Evolutionary conservation across 2,888 invertebrate genomes (phyloP), one percentile per base, ranked within the genome.

Genomic region (Nomada hirtipes): DNA sequence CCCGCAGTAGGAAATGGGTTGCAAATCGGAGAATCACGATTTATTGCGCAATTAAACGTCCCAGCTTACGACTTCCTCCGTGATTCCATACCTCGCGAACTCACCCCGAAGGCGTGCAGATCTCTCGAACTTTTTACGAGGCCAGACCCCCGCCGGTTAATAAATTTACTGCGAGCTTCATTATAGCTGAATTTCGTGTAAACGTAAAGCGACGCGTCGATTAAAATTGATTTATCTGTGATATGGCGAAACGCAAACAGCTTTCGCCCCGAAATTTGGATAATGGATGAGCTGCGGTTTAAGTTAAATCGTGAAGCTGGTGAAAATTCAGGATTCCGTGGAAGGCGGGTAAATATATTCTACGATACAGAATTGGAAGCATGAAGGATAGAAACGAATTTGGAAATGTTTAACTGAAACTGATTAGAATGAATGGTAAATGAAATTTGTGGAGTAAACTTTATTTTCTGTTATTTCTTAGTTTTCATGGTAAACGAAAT

Each of bases 1-100:
- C 92, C 92, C 93, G 93, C 93, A 93, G 89, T 91, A 92, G 93
- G 92, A 93, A 93, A 93, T 93, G 92, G 92, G 91, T 92, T 92
- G 93, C 91, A 91, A 92, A 93, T 93, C 93, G 93, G 89, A 91
- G 92, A 93, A 92, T 91, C 91, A 90, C 90, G 92, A 93, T 94
- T 93, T 93, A 94, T 93, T 92, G 91, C 90, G 91, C 93, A 93
- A 94, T 93, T 93, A 92, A 91, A 91, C 88, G 90, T 91, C 91
- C 89, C 82, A 86, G 84, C 87, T 90, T 90, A 91, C 89, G 88
- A 91, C 91, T 92, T 91, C 91, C 90, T 88, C 88, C 88, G 84
- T 74, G 79, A 83, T 82, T 82, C 76, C 82, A 67, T 68, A 75
- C 72, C 23, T 61, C 68, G 86, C 79, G 44, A 79, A 79, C 61